A percentile compares a stretch with the other conserved stretches of the same genome.
Conservation (phyloP, 2,113 vertebrate genomes). For the Larimichthys polyactis region DNA sequence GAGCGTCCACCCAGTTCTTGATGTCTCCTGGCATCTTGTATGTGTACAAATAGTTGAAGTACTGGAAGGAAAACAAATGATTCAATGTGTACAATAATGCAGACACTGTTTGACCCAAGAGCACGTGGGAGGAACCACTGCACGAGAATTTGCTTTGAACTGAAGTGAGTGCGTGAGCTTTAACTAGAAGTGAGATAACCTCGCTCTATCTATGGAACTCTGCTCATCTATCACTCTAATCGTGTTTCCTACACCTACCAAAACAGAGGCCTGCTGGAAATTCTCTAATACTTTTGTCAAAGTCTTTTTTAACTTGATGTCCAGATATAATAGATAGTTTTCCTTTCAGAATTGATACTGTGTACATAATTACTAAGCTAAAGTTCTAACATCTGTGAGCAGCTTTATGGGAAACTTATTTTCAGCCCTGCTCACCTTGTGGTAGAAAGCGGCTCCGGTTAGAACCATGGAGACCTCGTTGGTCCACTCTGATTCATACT, state of each 20-base stretch:
- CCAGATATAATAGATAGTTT: background rate
- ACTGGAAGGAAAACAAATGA: constrained; percentile 81
- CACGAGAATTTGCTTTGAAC: constrained; percentile 36
- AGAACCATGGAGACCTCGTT: constrained; percentile 99
- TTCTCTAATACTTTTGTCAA: background rate
- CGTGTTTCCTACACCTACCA: background rate
- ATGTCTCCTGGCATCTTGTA: constrained; percentile 99
- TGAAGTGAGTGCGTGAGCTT: constrained; percentile 30
- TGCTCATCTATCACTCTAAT: constrained; percentile 36
- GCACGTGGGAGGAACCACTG: constrained; percentile 30
- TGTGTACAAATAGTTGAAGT: constrained; percentile 98
- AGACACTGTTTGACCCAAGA: constrained; percentile 23
- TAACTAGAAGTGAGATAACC: constrained; percentile 56
- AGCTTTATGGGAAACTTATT: background rate
- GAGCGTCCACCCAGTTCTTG: constrained; percentile 98
- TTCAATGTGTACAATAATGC: background rate
- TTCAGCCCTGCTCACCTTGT: constrained; percentile 88
- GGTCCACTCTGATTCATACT: constrained; percentile 99
- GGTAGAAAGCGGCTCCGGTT: constrained; percentile 97
- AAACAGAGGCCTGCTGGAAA: background rate
- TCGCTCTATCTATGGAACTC: constrained; percentile 31
- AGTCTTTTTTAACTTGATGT: constrained; percentile 1
- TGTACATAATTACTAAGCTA: background rate
- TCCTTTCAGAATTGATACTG: background rate
- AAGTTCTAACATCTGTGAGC: background rate